Evolutionary conservation across 1,140 invertebrate species (phyloP).

Genomic region (Bilobella aurantiaca): DNA sequence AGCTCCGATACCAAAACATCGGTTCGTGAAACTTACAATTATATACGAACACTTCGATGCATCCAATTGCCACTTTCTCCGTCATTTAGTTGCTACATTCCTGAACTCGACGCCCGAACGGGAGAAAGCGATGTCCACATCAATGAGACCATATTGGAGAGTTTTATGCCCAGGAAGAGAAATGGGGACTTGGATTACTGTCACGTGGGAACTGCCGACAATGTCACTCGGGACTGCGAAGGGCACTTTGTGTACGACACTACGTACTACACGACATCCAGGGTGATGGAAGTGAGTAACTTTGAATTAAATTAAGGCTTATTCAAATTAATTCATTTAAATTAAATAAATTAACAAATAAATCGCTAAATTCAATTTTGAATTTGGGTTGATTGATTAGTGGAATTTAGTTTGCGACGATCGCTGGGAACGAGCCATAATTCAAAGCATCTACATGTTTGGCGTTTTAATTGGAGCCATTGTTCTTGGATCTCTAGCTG

Average conservation of each 20-base stretch:
- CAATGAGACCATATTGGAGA: no score
- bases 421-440: conserved; percentile 66
- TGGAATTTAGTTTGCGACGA: conserved; percentile 75
- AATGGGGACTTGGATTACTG: conserved; percentile 19
- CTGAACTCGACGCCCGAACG: conserved; percentile 11
- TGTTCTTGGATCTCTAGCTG: conserved; percentile 69
- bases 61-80: not conserved
- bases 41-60: not conserved
- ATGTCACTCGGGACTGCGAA: conserved; percentile 2
- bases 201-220: not conserved
- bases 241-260: conserved; percentile 22
- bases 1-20: conserved; percentile 22
- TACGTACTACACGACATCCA: conserved; percentile 12
- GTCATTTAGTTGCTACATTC: conserved; percentile 19
- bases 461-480: conserved; percentile 80
- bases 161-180: conserved; percentile 14
- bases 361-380: conserved; percentile 9
- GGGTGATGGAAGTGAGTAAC: conserved; percentile 23
- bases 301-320: not conserved
- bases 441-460: conserved; percentile 72
- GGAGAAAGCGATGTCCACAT: not conserved
- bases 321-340: no score
- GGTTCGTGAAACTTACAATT: not conserved
- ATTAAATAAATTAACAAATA: not conserved
- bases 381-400: conserved; percentile 36